Percentiles rank a stretch among this genome's conserved stretches.
phyloP scores from a whole-genome alignment of 2,888 invertebrate genomes.

The Thera obeliscata region DNA sequence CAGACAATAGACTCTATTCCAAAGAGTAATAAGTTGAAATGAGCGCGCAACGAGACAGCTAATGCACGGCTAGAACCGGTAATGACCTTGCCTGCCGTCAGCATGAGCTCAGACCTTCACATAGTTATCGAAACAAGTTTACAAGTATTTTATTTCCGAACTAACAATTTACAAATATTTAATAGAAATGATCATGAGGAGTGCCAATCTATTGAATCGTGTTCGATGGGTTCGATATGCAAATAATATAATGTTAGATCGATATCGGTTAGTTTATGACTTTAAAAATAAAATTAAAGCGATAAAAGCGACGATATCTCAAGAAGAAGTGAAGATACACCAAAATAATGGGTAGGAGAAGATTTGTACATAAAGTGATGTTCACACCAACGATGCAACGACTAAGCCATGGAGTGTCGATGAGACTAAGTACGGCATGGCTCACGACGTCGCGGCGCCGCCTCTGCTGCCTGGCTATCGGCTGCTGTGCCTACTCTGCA shows the following conservation, averaged over 20 bases:
- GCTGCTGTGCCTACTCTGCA: constrained; percentile 43
- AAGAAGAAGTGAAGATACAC: constrained; percentile 70
- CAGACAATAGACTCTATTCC: constrained; percentile 55
- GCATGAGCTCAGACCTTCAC: constrained; percentile 61
- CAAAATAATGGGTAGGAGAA: constrained; percentile 58
- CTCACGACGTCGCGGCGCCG: constrained; percentile 73
- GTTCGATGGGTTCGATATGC: constrained; percentile 60
- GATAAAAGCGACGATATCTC: constrained; percentile 57
- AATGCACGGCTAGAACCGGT: constrained; percentile 47
- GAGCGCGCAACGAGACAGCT: constrained; percentile 10
- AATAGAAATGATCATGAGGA: constrained; percentile 54
- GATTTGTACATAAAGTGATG: constrained; percentile 51
- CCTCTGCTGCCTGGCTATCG: constrained; percentile 62
- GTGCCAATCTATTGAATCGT: constrained; percentile 70
- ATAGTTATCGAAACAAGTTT: constrained; percentile 52
- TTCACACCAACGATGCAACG: constrained; percentile 75
- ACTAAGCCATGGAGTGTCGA: constrained; percentile 79
- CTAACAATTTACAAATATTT: constrained; percentile 34
- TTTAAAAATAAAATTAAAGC: constrained; percentile 50
- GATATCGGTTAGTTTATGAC: constrained; percentile 70
- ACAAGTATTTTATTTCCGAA: constrained; percentile 38
- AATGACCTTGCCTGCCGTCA: constrained; percentile 72
- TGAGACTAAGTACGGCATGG: constrained; percentile 74
- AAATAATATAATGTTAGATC: constrained; percentile 63
- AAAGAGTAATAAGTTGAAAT: constrained; percentile 47